phyloP scores from a whole-genome alignment of 2,797 vertebrate genomes.

The Aplochiton taeniatus region DNA sequence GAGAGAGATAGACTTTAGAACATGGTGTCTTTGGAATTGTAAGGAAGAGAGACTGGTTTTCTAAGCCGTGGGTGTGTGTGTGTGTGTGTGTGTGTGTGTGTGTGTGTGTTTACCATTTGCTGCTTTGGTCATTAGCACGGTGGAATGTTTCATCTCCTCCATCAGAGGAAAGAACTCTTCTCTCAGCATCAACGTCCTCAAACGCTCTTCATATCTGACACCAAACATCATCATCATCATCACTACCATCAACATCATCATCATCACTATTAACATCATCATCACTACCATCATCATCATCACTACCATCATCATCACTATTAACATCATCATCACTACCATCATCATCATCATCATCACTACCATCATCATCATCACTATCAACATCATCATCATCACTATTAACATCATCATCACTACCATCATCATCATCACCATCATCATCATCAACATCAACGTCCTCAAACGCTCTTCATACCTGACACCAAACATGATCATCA shows the following conservation, averaged over 20 bases:
- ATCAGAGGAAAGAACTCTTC: slow-evolving; percentile 83
- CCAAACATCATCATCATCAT: slow-evolving; percentile 10
- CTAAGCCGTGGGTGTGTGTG: background rate
- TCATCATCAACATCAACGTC: too few relatives aligned
- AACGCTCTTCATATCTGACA: slow-evolving; percentile 74
- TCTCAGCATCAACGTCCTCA: slow-evolving; percentile 77
- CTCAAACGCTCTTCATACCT: too few relatives aligned
- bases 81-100: background rate
- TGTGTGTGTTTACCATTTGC: slow-evolving; percentile 69
- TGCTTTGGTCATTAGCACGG: slow-evolving; percentile 74
- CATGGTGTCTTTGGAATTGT: too few relatives aligned
- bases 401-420: background rate
- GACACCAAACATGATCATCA: too few relatives aligned
- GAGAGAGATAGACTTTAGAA: too few relatives aligned
- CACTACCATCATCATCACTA: background rate
- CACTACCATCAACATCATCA: background rate
- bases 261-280: background rate
- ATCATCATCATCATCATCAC: background rate
- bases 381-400: background rate
- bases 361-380: background rate
- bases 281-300: background rate
- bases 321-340: background rate
- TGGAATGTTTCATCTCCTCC: slow-evolving; percentile 71
- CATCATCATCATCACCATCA: too few relatives aligned
- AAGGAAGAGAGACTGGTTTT: background rate